phyloP scores from a whole-genome alignment of 1,140 invertebrate genomes.

The Magallana gigas region DNA sequence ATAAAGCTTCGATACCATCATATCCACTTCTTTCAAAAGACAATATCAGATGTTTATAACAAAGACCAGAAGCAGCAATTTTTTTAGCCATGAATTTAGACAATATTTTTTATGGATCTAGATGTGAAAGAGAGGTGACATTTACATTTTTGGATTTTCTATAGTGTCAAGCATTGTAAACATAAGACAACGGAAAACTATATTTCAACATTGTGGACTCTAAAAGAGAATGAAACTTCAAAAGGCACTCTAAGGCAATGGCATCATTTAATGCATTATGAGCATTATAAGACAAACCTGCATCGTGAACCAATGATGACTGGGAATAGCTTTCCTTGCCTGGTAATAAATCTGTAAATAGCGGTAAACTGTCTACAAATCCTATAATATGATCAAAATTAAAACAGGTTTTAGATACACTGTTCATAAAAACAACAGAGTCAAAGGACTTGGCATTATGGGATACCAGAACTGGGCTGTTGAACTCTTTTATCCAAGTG shows the following conservation, averaged over 20 bases:
- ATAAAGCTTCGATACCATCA: too few relatives aligned
- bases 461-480: not conserved
- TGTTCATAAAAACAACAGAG: not conserved
- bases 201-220: not conserved
- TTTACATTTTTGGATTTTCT: not conserved
- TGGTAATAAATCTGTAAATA: not conserved
- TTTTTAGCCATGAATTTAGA: slow-evolving; percentile 1
- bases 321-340: not conserved
- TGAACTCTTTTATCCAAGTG: not conserved
- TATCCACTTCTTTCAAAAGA: too few relatives aligned
- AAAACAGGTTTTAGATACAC: not conserved
- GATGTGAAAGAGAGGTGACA: not conserved
- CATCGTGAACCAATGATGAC: not conserved
- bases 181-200: not conserved
- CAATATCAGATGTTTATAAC: not conserved
- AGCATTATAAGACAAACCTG: not conserved
- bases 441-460: slow-evolving; percentile 12
- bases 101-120: not conserved
- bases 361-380: slow-evolving; percentile 22
- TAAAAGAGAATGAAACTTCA: not conserved
- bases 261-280: not conserved
- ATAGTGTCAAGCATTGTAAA: not conserved
- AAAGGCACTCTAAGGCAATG: not conserved
- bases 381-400: not conserved
- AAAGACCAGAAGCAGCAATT: not conserved